Evolutionary conservation across 2,888 invertebrate genomes (phyloP), one percentile per base, ranked within the genome.

Genomic region (Epistrophe eligans): DNA sequence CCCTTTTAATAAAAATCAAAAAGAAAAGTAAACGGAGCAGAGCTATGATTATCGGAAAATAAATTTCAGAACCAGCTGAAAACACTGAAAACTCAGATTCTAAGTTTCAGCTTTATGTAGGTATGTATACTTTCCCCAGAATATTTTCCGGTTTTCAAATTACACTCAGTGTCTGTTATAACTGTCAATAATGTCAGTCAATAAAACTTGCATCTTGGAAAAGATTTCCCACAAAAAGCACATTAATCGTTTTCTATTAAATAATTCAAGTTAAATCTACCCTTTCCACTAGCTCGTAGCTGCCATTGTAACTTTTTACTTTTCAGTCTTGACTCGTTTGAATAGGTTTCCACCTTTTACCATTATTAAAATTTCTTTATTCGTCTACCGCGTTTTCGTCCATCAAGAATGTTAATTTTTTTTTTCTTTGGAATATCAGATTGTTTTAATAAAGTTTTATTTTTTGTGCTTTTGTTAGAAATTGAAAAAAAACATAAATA

Each of bases 361-460:
- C 24, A 15, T 28, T 28, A 28, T 52, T 52, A 15, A 52, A 28
- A 52, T 24, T 2, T 15, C 7, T 7, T 28, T 55, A 52, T 52
- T 28, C 8, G 32, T 28, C 28, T 55, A n/a, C 8, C 3, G 1
- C 24, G 4, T 32, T 32, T 9, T 32, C n/a, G 15, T 1, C 6
- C 9, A 28, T 2, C 5, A 28, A 28, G 4, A 55, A 28, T 55
- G 28, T 55, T 24, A 15, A 28, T n/a, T 9, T 55, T 35, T n/a
- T 8, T 28, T 28, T 8, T 32, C 28, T 28, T 1, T 9, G 8
- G 15, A 55, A 0, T 15, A 7, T 55, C 13, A 28, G 15, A 55
- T 55, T 55, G 24, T 52, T 52, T 52, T 52, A 52, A 52, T 52
- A 24, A 52, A 24, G 24, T 24, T 52, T 52, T 52, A 28, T 55